Evolutionary conservation across 2,888 invertebrate genomes (phyloP).

Genomic region (Dorcus hopei): DNA sequence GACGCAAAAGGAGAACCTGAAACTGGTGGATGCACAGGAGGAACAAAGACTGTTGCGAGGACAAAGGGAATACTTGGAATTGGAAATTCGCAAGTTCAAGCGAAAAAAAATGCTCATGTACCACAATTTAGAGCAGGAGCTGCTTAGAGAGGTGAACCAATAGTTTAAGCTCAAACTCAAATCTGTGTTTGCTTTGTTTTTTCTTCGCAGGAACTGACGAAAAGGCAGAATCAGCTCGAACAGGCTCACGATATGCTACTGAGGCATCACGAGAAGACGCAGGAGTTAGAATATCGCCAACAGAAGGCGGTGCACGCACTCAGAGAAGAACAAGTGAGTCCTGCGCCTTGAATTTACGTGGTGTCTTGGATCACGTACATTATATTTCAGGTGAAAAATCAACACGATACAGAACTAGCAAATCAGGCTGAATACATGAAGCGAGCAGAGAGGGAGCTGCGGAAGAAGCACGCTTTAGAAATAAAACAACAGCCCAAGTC

Average conservation of each 20-base stretch:
- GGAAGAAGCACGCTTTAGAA: slow-evolving; percentile 95
- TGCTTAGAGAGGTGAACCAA: slow-evolving; percentile 74
- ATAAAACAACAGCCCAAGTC: slow-evolving; percentile 98
- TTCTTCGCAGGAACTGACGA: slow-evolving; percentile 78
- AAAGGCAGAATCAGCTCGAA: slow-evolving; percentile 92
- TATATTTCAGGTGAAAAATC: slow-evolving; percentile 60
- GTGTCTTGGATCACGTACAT: neutral
- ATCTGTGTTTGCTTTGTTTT: neutral
- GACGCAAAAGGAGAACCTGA: slow-evolving; percentile 87
- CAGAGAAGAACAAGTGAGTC: slow-evolving; percentile 74
- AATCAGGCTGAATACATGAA: slow-evolving; percentile 97
- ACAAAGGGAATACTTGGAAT: slow-evolving; percentile 87
- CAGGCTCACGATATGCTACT: slow-evolving; percentile 92
- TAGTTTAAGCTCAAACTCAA: neutral
- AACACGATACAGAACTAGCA: slow-evolving; percentile 91
- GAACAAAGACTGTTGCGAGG: slow-evolving; percentile 82
- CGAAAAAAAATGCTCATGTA: slow-evolving; percentile 83
- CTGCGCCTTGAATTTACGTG: neutral
- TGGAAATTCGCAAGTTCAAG: slow-evolving; percentile 89
- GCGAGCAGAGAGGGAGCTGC: slow-evolving; percentile 87
- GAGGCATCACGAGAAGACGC: slow-evolving; percentile 95
- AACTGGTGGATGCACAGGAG: slow-evolving; percentile 87
- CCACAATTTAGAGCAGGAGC: slow-evolving; percentile 87
- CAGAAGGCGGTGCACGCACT: slow-evolving; percentile 92
- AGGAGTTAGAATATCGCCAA: slow-evolving; percentile 93